phyloP scores from a whole-genome alignment of 2,113 vertebrate species.

The Dipodomys stephensi region DNA sequence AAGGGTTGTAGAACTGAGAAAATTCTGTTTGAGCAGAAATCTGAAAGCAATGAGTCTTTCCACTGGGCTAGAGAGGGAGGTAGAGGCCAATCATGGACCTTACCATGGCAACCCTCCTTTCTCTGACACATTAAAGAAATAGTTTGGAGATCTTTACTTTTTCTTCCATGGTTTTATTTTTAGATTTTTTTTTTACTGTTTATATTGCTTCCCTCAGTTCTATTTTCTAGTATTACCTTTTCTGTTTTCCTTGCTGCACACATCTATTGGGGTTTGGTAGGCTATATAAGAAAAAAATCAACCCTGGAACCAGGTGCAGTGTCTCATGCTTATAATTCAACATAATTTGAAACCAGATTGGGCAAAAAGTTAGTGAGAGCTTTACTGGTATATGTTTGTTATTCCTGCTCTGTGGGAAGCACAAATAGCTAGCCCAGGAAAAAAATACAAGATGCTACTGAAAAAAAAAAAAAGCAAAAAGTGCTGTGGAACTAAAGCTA shows the following conservation, averaged over 20 bases:
- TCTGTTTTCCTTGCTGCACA: not conserved
- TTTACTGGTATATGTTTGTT: too few relatives aligned
- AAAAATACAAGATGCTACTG: too few relatives aligned
- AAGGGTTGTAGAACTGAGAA: not conserved
- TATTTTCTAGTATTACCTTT: not conserved
- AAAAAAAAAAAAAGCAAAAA: too few relatives aligned
- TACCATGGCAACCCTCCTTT: not conserved
- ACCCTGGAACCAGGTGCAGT: not conserved
- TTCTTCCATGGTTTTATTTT: conserved; percentile 27
- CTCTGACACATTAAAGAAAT: not conserved
- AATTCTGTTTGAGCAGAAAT: not conserved
- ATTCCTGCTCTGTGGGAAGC: too few relatives aligned
- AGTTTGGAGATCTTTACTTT: not conserved
- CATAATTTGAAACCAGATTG: too few relatives aligned
- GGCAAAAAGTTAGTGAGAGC: too few relatives aligned
- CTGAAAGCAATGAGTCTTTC: not conserved
- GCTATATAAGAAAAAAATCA: not conserved
- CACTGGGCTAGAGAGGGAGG: not conserved
- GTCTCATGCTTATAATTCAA: too few relatives aligned
- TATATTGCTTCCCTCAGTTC: not conserved
- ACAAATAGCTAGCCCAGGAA: too few relatives aligned
- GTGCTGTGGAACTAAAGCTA: too few relatives aligned
- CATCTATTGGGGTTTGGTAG: not conserved
- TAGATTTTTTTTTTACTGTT: not conserved
- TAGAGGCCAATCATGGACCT: not conserved